Conservation (phyloP, 2,113 vertebrate genomes). For the Myocastor coypus region DNA sequence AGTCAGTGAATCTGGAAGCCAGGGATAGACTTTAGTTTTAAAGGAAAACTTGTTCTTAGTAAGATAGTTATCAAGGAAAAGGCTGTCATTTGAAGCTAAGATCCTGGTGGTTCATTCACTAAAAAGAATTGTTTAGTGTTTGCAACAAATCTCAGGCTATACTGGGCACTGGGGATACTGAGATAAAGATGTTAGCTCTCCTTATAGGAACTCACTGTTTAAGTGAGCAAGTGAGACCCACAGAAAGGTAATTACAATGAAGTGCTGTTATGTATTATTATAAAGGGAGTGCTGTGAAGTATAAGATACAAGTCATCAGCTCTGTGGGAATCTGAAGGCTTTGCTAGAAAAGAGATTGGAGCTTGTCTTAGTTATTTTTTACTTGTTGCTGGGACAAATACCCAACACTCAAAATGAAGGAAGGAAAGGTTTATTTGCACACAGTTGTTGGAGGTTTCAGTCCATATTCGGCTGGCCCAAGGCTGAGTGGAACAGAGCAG, state of each 20-base stretch:
- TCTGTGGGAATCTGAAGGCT: background rate
- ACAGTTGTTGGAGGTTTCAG: no score
- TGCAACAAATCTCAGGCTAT: background rate
- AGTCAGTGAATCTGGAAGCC: background rate
- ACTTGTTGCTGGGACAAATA: no score
- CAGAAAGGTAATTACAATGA: background rate
- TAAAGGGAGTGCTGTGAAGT: background rate
- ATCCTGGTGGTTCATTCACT: background rate
- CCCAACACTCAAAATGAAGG: no score
- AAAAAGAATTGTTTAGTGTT: background rate
- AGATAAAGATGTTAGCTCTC: background rate
- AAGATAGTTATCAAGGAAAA: background rate
- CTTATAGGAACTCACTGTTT: background rate
- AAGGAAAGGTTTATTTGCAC: no score
- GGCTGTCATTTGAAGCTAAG: background rate
- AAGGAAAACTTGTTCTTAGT: background rate
- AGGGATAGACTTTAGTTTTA: conserved; percentile 16
- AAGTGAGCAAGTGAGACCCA: background rate
- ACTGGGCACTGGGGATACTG: background rate
- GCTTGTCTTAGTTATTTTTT: no score
- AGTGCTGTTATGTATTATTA: background rate
- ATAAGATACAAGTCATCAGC: background rate
- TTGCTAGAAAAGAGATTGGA: conserved; percentile 5
- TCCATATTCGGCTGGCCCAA: no score
- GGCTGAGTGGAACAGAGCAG: no score